Percentiles rank a stretch among this genome's conserved stretches.
Conservation (phyloP, 1,140 invertebrate species). For the Panagrolaimus sp. region DNA sequence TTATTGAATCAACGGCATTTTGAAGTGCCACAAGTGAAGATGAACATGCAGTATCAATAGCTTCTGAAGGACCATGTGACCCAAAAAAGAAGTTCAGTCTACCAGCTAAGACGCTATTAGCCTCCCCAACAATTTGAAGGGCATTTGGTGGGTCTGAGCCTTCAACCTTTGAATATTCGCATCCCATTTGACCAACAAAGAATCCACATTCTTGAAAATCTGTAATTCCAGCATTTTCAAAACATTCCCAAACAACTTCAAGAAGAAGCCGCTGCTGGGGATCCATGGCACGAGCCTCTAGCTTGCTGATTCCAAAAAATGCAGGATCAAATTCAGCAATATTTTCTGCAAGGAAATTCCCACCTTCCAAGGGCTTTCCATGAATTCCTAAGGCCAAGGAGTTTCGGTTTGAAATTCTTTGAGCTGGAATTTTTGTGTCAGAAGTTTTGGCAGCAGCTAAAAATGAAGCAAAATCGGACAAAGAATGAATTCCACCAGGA, state of each 20-base stretch:
- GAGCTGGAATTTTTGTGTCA: slow-evolving; percentile 30
- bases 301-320: slow-evolving; percentile 63
- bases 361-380: slow-evolving; percentile 30
- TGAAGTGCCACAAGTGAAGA: slow-evolving; percentile 76
- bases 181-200: slow-evolving; percentile 39
- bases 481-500: not conserved
- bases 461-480: not conserved
- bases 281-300: slow-evolving; percentile 63
- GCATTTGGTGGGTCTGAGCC: slow-evolving; percentile 23
- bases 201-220: slow-evolving; percentile 18
- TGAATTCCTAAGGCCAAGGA: not conserved
- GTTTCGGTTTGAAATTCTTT: slow-evolving; percentile 28
- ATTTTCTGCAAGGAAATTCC: slow-evolving; percentile 67
- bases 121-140: slow-evolving; percentile 15
- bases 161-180: slow-evolving; percentile 29
- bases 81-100: slow-evolving; percentile 46
- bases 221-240: slow-evolving; percentile 48
- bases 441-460: slow-evolving; percentile 11
- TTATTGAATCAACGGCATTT: slow-evolving; percentile 75
- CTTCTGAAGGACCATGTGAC: slow-evolving; percentile 72
- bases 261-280: slow-evolving; percentile 63
- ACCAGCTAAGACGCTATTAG: slow-evolving; percentile 24
- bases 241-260: slow-evolving; percentile 60
- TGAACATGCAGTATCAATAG: slow-evolving; percentile 87
- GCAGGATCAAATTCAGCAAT: slow-evolving; percentile 66